These are phyloP conservation scores for Corythornis leucogaster DNA, from an alignment of 2,797 vertebrate species.

Conservation along the genomic window DNA sequence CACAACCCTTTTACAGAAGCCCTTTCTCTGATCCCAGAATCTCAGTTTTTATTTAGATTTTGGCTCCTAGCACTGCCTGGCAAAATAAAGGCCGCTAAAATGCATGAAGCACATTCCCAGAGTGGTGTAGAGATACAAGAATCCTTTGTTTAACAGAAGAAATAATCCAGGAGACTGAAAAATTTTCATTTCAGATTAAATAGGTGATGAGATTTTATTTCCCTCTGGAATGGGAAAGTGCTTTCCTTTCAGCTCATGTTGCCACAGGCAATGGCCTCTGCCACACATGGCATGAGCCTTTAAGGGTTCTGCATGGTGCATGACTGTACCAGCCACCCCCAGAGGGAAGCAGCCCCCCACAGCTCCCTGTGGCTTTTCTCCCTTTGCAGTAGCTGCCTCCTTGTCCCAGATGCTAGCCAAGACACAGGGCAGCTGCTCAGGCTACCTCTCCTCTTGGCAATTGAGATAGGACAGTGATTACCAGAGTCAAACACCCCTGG, in stretches of 20 bases:
- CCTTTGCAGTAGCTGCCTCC: not conserved
- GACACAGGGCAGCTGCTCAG: not conserved
- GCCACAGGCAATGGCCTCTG: not conserved
- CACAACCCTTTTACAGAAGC: not conserved
- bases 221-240: not conserved
- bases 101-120: not conserved
- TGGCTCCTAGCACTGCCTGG: not conserved
- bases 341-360: not conserved
- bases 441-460: not conserved
- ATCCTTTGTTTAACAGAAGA: not conserved
- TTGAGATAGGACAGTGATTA: not conserved
- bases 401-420: not conserved
- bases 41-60: not conserved
- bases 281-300: not conserved
- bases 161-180: not conserved
- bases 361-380: not conserved
- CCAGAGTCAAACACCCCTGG: not conserved
- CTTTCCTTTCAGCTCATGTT: not conserved
- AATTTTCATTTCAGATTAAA: not conserved
- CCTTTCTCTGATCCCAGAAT: not conserved
- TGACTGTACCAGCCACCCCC: fast-evolving
- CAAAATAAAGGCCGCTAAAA: not conserved
- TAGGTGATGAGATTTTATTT: not conserved
- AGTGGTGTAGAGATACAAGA: not conserved
- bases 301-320: not conserved